phyloP scores from a whole-genome alignment of 2,888 invertebrate species.

The Drosophila maculinotata region DNA sequence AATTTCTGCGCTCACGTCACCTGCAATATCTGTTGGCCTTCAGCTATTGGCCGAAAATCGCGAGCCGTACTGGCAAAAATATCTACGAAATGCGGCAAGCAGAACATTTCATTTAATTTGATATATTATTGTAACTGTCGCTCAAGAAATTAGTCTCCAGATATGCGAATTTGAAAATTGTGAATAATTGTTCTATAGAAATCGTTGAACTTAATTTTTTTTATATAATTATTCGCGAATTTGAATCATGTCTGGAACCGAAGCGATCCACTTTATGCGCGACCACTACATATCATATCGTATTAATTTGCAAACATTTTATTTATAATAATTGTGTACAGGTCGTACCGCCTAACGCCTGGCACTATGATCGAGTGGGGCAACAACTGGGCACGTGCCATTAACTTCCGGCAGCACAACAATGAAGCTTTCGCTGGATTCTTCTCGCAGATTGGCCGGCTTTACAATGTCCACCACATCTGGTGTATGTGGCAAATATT shows the following conservation, averaged over 20 bases:
- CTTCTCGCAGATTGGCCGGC: slow-evolving; percentile 98
- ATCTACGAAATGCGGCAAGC: slow-evolving; percentile 95
- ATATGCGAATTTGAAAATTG: not conserved
- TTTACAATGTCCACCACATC: slow-evolving; percentile 99
- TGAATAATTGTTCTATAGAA: not conserved
- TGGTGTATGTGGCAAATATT: slow-evolving; percentile 93
- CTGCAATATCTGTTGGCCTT: slow-evolving; percentile 97
- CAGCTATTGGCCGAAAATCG: slow-evolving; percentile 97
- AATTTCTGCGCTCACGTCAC: slow-evolving; percentile 93
- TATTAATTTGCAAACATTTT: no score
- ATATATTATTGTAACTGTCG: not conserved
- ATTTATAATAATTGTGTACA: slow-evolving; percentile 27
- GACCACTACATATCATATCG: not conserved
- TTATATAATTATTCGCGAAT: not conserved
- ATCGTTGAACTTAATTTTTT: not conserved
- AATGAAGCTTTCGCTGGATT: slow-evolving; percentile 99
- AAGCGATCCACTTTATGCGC: not conserved
- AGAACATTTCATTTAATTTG: not conserved
- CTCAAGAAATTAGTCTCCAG: not conserved
- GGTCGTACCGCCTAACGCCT: slow-evolving; percentile 95
- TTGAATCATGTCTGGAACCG: not conserved
- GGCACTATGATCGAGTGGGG: slow-evolving; percentile 99
- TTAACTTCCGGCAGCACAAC: slow-evolving; percentile 94
- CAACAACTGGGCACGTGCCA: slow-evolving; percentile 99
- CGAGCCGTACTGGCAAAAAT: slow-evolving; percentile 90